A percentile compares a stretch with the other conserved stretches of the same genome.
Evolutionary conservation across 2,113 vertebrate genomes (phyloP).

Genomic region (Cromileptes altivelis): DNA sequence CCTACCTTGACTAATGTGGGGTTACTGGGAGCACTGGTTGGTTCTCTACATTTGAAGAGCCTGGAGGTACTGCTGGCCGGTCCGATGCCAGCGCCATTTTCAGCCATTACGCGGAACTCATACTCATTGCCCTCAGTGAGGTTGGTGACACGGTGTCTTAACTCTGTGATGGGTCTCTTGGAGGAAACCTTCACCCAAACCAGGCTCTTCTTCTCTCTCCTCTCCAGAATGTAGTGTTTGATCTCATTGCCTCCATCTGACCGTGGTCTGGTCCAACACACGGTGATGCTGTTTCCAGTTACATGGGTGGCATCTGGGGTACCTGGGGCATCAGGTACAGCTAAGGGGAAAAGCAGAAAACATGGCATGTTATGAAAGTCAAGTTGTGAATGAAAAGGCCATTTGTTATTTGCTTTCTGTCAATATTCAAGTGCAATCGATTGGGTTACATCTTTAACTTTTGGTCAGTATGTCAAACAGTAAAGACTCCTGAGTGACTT

Average conservation of each 20-base stretch:
- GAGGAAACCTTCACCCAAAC: conserved; percentile 96
- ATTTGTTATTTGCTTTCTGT: background rate
- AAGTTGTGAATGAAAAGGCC: background rate
- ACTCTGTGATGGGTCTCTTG: conserved; percentile 94
- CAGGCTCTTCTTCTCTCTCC: conserved; percentile 97
- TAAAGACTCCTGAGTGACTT: background rate
- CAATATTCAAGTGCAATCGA: background rate
- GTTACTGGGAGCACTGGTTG: conserved; percentile 92
- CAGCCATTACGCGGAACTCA: conserved; percentile 98
- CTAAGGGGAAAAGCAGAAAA: conserved; percentile 73
- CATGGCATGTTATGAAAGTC: background rate
- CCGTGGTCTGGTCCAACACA: conserved; percentile 94
- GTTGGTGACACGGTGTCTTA: conserved; percentile 92
- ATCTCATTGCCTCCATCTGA: conserved; percentile 97
- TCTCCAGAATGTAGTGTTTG: conserved; percentile 96
- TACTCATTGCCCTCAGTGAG: conserved; percentile 97
- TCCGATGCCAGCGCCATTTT: conserved; percentile 94
- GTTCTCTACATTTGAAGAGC: conserved; percentile 96
- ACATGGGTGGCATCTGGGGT: conserved; percentile 94
- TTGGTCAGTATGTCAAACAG: background rate
- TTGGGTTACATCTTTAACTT: background rate
- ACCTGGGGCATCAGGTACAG: conserved; percentile 95
- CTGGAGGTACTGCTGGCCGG: conserved; percentile 92
- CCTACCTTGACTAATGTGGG: conserved; percentile 94
- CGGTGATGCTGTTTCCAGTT: conserved; percentile 94